Percentiles rank a stretch among this genome's conserved stretches.
Conservation (phyloP, 2,797 vertebrate genomes). For the Syncerus caffer region DNA sequence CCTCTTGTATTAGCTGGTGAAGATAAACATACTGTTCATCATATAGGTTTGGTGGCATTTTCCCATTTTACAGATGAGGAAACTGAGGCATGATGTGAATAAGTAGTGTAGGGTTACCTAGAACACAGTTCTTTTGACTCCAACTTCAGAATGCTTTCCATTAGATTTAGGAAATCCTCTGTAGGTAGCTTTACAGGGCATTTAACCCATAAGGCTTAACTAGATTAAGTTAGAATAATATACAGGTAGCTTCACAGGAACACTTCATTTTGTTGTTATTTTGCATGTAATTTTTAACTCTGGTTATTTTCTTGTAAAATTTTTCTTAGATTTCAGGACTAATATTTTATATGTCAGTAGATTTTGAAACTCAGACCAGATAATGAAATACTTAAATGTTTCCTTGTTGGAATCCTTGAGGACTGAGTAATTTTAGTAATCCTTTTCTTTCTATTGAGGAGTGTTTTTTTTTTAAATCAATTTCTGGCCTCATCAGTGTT, state of each 20-base stretch:
- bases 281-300: not conserved
- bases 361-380: constrained; percentile 13
- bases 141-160: not conserved
- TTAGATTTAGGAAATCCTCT: not conserved
- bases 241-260: not conserved
- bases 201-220: not conserved
- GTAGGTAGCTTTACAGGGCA: not conserved
- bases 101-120: not conserved
- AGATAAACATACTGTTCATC: not conserved
- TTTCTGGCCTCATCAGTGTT: not conserved
- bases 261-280: not conserved
- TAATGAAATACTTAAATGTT: not conserved
- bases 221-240: not conserved
- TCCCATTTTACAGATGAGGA: constrained; percentile 17
- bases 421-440: constrained; percentile 42
- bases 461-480: not conserved
- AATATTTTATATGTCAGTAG: not conserved
- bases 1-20: not conserved
- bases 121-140: not conserved
- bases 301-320: not conserved
- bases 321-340: constrained; percentile 30
- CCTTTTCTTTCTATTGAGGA: constrained; percentile 13
- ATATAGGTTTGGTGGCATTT: not conserved
- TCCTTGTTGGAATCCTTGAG: constrained; percentile 20
- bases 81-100: not conserved